Conservation (phyloP, 2,113 vertebrate genomes). For the Entosphenus tridentatus region DNA sequence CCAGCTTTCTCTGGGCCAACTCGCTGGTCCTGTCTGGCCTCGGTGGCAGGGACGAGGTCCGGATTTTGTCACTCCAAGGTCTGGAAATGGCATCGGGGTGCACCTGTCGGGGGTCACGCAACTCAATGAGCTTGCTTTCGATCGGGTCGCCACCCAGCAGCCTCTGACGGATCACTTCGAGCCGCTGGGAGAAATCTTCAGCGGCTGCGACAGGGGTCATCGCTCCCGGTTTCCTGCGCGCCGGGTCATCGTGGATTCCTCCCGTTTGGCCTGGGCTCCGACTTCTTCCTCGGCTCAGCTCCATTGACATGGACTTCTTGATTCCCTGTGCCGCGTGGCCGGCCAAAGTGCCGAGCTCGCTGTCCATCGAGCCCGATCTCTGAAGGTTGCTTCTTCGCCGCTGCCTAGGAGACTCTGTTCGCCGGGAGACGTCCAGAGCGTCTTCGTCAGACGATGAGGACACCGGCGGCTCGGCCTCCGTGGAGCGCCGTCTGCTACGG, state of each 20-base stretch:
- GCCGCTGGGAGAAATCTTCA: conserved; percentile 57
- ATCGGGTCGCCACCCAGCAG: conserved; percentile 44
- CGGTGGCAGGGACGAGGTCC: conserved; percentile 17
- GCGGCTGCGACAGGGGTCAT: conserved; percentile 15
- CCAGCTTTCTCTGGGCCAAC: too few relatives aligned
- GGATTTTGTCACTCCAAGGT: conserved; percentile 27
- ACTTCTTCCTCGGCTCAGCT: conserved; percentile 32
- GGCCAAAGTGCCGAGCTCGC: conserved; percentile 21
- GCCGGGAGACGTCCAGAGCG: too few relatives aligned
- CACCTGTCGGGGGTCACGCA: conserved; percentile 69
- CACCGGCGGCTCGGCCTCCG: too few relatives aligned
- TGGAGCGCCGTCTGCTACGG: too few relatives aligned
- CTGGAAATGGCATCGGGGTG: conserved; percentile 24
- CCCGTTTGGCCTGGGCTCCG: conserved; percentile 17
- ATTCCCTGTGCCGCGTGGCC: conserved; percentile 16
- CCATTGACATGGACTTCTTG: conserved; percentile 59
- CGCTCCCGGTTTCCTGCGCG: conserved; percentile 15
- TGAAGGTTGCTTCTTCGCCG: conserved; percentile 39
- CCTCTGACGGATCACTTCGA: conserved; percentile 70
- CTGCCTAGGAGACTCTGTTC: not conserved
- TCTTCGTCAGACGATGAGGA: too few relatives aligned
- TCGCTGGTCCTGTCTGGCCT: conserved; percentile 18
- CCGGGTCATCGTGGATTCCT: not conserved
- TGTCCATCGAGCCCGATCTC: conserved; percentile 65
- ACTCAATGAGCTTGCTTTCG: conserved; percentile 68